Evolutionary conservation across 2,113 vertebrate genomes (phyloP), one percentile per base, ranked within the genome.

Genomic region (Onychostoma macrolepis): DNA sequence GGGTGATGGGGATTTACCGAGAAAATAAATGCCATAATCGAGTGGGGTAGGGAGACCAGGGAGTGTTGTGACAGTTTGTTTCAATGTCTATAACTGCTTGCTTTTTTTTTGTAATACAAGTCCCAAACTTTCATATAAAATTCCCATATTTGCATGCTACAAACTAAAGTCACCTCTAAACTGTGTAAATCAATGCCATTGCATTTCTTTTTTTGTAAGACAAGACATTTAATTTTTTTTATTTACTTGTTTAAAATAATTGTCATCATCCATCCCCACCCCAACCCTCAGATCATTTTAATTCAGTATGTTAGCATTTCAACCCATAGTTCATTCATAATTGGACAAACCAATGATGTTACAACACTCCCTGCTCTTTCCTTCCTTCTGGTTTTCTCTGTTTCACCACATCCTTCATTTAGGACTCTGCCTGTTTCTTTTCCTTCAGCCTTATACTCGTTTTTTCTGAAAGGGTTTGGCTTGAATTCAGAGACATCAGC

Each of bases 1-100:
- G 38, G 45, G 30, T 12, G 77, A 58, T 21, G 41, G 41, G 85
- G 65, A 83, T 88, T 87, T 85, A 80, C 78, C 24, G 26, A 85
- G 65, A 19, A 83, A 82, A 71, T 81, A 90, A 82, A 90, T 50
- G 80, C 53, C 72, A 85, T 53, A 85, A 86, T 38, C 71, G 41
- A 89, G 80, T 69, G 53, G 82, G 67, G 10, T 89, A 53, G 28
- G 75, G 28, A 78, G 17, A 50, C 4, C 43, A 33, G 45, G 17
- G 13, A 30, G 4, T 53, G 38, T 28, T n/a, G 19, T 72, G 69
- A 41, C 69, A 72, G 56, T 58, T 41, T 24, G 33, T 72, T 38
- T 38, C 9, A 72, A 24, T 0, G 19, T 72, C 33, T 72, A 24
- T 24, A 24, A 41, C 21, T 11, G 69, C 33, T 72, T 21, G n/a